A percentile compares a stretch with the other conserved stretches of the same genome.
Conservation (phyloP, 1,140 invertebrate genomes). For the Drosophila ogumai region DNA sequence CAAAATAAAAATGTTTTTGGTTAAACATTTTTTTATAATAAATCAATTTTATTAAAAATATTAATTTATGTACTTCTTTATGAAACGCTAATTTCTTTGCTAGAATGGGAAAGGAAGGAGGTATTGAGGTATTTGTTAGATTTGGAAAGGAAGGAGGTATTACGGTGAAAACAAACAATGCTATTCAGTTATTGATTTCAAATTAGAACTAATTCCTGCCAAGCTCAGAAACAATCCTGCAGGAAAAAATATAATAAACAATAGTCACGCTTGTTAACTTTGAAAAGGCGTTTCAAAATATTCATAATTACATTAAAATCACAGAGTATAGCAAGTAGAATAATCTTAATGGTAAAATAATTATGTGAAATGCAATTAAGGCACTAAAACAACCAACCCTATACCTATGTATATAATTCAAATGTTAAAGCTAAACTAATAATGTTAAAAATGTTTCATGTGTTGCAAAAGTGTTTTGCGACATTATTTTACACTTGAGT, state of each 20-base stretch:
- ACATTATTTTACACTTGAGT: conserved; percentile 71
- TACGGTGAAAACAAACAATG: not conserved
- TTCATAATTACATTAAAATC: not conserved
- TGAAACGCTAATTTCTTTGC: not conserved
- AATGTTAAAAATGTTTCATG: conserved; percentile 51
- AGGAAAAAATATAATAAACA: not conserved
- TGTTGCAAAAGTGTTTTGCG: conserved; percentile 54
- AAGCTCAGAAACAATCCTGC: not conserved
- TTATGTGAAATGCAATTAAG: not conserved
- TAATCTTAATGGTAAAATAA: not conserved
- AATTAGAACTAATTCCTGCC: not conserved
- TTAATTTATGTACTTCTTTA: not conserved
- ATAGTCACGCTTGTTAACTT: not conserved
- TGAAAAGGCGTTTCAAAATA: not conserved
- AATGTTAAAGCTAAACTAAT: not conserved
- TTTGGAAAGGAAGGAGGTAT: not conserved
- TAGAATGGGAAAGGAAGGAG: not conserved
- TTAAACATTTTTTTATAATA: too few relatives aligned
- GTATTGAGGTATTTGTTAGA: too few relatives aligned
- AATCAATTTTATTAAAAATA: too few relatives aligned
- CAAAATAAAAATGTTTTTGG: too few relatives aligned
- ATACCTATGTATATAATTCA: not conserved
- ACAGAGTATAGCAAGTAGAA: not conserved
- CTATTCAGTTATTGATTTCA: not conserved
- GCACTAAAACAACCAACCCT: too few relatives aligned